These are phyloP conservation scores for Euura saliciscinereae DNA, from an alignment of 1,140 invertebrate genomes.

Conservation along the genomic window DNA sequence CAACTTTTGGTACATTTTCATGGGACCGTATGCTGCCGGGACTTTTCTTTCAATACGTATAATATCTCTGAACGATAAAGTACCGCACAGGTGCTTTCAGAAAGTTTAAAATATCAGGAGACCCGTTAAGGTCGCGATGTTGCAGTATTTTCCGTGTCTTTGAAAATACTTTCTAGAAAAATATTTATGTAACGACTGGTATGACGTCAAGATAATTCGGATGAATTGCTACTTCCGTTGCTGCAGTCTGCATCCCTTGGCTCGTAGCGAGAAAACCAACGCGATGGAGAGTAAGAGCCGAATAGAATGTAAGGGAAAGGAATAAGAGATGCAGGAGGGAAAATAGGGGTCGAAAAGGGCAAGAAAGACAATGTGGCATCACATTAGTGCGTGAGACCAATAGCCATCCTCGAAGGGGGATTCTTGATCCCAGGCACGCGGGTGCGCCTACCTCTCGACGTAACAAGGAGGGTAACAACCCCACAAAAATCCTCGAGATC, in stretches of 20 bases:
- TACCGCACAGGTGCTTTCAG: not conserved
- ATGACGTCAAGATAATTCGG: not conserved
- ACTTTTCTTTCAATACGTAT: no score
- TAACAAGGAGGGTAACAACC: conserved; percentile 7
- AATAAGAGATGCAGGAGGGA: not conserved
- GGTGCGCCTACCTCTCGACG: not conserved
- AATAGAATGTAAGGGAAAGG: not conserved
- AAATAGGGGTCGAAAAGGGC: conserved; percentile 4
- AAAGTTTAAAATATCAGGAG: not conserved
- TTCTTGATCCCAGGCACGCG: not conserved
- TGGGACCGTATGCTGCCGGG: not conserved
- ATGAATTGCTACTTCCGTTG: not conserved
- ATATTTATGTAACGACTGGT: conserved; percentile 1
- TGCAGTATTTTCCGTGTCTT: not conserved
- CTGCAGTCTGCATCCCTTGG: not conserved
- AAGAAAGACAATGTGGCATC: conserved; percentile 3
- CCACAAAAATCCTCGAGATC: not conserved
- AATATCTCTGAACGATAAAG: no score
- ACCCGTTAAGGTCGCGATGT: not conserved
- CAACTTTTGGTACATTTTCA: no score
- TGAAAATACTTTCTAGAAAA: not conserved
- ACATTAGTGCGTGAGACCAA: conserved; percentile 4
- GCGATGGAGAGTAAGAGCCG: not conserved
- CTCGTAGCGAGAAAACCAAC: not conserved
- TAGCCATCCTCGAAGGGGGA: not conserved